Evolutionary conservation across 2,797 vertebrate species (phyloP).

Genomic region (Cynodonichthys magdalenae): DNA sequence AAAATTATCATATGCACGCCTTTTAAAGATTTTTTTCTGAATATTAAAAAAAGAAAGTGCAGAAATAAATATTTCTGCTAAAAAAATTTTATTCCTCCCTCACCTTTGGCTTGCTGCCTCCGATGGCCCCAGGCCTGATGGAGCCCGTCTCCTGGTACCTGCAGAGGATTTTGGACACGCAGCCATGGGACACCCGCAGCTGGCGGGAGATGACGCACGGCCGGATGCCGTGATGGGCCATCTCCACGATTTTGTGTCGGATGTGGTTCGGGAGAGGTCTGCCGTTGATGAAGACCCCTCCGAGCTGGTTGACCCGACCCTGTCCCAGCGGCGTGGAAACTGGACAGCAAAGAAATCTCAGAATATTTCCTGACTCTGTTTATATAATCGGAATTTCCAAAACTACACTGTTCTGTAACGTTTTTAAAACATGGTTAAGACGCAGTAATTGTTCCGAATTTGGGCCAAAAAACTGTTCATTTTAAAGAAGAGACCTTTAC

Average conservation of each 20-base stretch:
- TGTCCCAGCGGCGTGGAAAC: conserved; percentile 97
- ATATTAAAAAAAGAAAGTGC: no score
- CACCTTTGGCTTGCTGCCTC: conserved; percentile 99
- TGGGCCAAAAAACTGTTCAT: no score
- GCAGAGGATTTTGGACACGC: conserved; percentile 98
- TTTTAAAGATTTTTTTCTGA: no score
- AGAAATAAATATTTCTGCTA: no score
- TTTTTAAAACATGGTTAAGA: no score
- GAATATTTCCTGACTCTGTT: no score
- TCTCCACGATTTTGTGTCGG: conserved; percentile 98
- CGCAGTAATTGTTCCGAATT: no score
- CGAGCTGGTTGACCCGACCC: conserved; percentile 98
- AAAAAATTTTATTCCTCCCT: conserved; percentile 36
- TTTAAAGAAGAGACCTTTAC: no score
- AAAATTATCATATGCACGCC: no score
- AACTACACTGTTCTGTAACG: no score
- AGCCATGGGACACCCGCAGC: conserved; percentile 96
- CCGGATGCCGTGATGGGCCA: conserved; percentile 97
- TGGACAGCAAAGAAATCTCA: conserved; percentile 52
- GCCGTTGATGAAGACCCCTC: conserved; percentile 98
- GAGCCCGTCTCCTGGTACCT: conserved; percentile 98
- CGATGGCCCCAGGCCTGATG: conserved; percentile 96
- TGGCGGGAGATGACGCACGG: conserved; percentile 98
- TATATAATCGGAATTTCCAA: no score
- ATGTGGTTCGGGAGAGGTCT: conserved; percentile 98